phyloP scores from a whole-genome alignment of 2,888 invertebrate species.

The Cheilosia vulpina region DNA sequence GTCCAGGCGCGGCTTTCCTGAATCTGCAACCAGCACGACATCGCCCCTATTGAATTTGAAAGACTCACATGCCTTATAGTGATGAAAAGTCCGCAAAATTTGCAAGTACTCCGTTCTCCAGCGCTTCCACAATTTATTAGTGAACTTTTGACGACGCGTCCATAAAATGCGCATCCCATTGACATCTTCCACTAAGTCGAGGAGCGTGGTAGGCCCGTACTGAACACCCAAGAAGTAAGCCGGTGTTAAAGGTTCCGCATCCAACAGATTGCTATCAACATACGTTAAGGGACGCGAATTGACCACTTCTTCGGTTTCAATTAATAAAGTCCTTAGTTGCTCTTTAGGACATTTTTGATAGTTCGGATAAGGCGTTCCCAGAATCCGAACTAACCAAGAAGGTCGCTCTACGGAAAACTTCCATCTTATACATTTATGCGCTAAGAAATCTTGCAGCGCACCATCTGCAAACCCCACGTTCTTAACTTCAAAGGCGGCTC shows the following conservation, averaged over 20 bases:
- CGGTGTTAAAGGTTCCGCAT: too few relatives aligned
- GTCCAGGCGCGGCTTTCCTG: not conserved
- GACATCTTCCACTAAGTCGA: not conserved
- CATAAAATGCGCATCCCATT: not conserved
- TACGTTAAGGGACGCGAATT: conserved; percentile 12
- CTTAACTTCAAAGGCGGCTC: conserved; percentile 10
- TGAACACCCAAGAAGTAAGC: too few relatives aligned
- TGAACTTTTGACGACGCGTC: not conserved
- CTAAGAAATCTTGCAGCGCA: conserved; percentile 10
- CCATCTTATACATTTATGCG: too few relatives aligned
- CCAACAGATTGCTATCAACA: too few relatives aligned
- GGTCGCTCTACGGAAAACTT: too few relatives aligned
- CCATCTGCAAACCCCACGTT: not conserved
- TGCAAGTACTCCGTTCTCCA: not conserved
- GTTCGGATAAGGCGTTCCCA: too few relatives aligned
- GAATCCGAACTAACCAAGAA: too few relatives aligned
- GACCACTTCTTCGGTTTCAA: conserved; percentile 17
- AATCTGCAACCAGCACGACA: too few relatives aligned
- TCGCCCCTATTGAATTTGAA: not conserved
- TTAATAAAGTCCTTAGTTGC: conserved; percentile 6
- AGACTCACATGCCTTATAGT: not conserved
- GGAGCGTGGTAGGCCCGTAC: too few relatives aligned
- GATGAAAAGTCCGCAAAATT: not conserved
- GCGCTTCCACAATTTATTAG: not conserved
- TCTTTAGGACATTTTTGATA: not conserved